phyloP scores from a whole-genome alignment of 2,888 invertebrate species.

The Chloroclystis v-ata region DNA sequence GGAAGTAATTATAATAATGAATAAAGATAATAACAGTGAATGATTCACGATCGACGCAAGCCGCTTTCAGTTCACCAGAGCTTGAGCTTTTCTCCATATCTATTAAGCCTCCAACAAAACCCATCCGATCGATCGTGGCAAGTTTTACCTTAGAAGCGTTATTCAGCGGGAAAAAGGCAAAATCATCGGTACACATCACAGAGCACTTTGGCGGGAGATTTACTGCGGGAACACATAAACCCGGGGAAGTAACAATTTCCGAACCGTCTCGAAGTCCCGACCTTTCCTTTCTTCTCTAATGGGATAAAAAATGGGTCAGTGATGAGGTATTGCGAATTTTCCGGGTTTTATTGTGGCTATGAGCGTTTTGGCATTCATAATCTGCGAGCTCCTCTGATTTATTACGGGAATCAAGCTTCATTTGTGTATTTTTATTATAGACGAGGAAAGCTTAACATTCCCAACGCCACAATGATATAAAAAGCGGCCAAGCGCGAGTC shows the following conservation, averaged over 20 bases:
- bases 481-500: no score
- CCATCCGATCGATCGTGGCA: no score
- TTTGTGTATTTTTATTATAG: not conserved
- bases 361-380: slow-evolving; percentile 1
- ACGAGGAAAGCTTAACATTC: not conserved
- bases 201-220: slow-evolving; percentile 9
- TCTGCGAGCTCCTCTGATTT: not conserved
- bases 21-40: no score
- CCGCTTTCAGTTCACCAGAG: no score
- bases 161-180: not conserved
- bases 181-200: not conserved
- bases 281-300: slow-evolving; percentile 20
- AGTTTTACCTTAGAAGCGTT: not conserved
- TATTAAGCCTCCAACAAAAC: no score
- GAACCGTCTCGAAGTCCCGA: slow-evolving; percentile 18
- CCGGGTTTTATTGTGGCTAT: slow-evolving; percentile 1
- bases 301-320: slow-evolving; percentile 15
- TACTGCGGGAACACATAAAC: slow-evolving; percentile 16
- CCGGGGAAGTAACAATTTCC: slow-evolving; percentile 23
- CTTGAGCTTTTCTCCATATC: no score
- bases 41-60: no score
- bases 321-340: not conserved
- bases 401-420: not conserved
- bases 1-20: no score
- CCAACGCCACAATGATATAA: no score